Base-by-base conservation (phyloP, 1,140 invertebrate species). In the Pseudomyrmex dendroicus region DNA sequence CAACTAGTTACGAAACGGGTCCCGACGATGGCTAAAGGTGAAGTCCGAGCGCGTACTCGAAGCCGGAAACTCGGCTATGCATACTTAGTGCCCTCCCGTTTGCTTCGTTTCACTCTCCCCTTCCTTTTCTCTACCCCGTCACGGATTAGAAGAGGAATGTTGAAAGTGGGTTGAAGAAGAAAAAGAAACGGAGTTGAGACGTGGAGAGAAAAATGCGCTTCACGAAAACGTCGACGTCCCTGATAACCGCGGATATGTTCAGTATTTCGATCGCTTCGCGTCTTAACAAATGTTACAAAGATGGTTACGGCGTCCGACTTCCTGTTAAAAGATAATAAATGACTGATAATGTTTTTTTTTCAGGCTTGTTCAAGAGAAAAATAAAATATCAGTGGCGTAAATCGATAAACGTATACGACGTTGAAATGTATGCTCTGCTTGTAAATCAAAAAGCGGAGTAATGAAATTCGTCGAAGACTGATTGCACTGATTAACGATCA, bases 1-100 rank as follows among this genome's bases (percentile, higher is more conserved):
- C 92, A 93, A 92, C 90, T 93, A 93, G 92, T 93, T 92, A 90
- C 86, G 84, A 89, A 86, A 86, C 73, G 89, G 84, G 54, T 22
- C 22, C 22, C 35, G 7, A 35, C 35, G n/a, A 70, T n/a, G 63
- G 59, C 7, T 54, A 52, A 54, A 84, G 84, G 72, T 82, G 82
- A 92, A 92, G 91, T 91, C 91, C 87, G 86, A 89, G 84, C 90
- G 86, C 86, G 90, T 89, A 84, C 85, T 87, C 89, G 86, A 84
- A 82, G 72, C 84, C 78, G 74, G 84, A 82, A 90, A 90, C 83
- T 74, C 77, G 59, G 84, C 86, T 85, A 89, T 91, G 90, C 89
- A 91, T 91, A 92, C 91, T 91, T 91, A 91, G 89, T 85, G 70
- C 82, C 5, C 35, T 35, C 82, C 82, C 25, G 80, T 61, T 80